These are phyloP conservation scores for Anomalospiza imberbis DNA, from an alignment of 2,797 vertebrate species.

Conservation along the genomic window DNA sequence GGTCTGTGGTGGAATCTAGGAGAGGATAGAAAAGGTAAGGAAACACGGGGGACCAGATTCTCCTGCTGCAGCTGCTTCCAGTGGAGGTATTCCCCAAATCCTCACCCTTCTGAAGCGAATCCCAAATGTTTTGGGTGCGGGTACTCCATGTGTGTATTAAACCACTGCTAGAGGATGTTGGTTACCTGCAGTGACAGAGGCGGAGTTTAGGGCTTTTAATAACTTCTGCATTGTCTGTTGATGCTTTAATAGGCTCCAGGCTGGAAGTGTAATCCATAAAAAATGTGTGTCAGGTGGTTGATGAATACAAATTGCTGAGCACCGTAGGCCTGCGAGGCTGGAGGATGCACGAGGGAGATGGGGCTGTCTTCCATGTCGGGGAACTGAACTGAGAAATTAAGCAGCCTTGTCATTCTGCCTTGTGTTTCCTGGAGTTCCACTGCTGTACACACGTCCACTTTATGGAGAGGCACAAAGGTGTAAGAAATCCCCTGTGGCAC, in stretches of 20 bases:
- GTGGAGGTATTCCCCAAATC: background rate
- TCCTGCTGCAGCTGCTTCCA: background rate
- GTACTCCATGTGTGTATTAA: background rate
- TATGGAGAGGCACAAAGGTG: background rate
- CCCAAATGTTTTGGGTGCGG: background rate
- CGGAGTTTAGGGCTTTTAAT: background rate
- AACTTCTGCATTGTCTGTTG: background rate
- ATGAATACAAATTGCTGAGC: background rate
- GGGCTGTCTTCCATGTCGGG: background rate
- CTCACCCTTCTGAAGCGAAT: accelerated
- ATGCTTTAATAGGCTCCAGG: background rate
- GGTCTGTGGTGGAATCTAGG: background rate
- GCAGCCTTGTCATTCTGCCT: background rate
- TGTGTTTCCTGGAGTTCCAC: background rate
- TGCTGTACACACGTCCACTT: background rate
- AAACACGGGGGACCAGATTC: background rate
- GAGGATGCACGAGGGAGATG: background rate
- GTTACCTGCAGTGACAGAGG: background rate
- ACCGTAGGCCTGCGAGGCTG: background rate
- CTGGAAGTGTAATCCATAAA: background rate
- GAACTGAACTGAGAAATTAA: conserved; percentile 49
- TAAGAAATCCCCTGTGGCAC: background rate
- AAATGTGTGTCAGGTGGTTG: background rate
- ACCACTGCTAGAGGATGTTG: accelerated
- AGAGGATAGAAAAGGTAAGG: background rate